Evolutionary conservation across 2,888 invertebrate genomes (phyloP), one percentile per base, ranked within the genome.

Genomic region (Apamea crenata): DNA sequence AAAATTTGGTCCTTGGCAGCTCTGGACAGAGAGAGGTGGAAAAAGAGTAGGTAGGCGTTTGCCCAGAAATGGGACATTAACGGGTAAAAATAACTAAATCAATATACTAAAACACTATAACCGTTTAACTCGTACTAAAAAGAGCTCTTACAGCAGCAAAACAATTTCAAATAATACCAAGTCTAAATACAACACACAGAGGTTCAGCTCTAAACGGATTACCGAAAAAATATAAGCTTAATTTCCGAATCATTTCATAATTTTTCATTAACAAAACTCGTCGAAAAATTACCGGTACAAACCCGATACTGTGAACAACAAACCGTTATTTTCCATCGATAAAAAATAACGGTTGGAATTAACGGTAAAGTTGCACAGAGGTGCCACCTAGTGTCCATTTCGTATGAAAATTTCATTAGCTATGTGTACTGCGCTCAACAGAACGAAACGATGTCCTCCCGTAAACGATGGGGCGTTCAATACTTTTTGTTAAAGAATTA

Each of bases 341-440:
- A 87, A 90, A 85, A 89, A 87, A 81, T 81, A 87, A 88, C 59
- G 66, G 63, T 66, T 36, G 8, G 50, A 80, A 88, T 82, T 78
- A 85, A 83, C 67, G 63, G 76, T 29, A 67, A 86, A 89, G 80
- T 80, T 81, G 86, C 73, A 85, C 84, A 75, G 82, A 69, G 53
- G 80, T 79, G 74, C 83, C 87, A 87, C 81, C 82, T 85, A 87
- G 87, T 88, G 89, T 87, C 89, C 91, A 91, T 93, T 94, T 92
- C 92, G 88, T 93, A 94, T 95, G 94, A 95, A 95, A 95, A 95
- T 95, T 95, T 94, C 93, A 96, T 96, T 95, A 95, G 91, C 92
- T 88, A 85, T 92, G 90, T 90, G 86, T 85, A 67, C 84, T 67
- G 81, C 5, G 68, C 44, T 72, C 44, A 63, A 75, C 65, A 83